Percentiles rank a stretch among this genome's conserved stretches.
phyloP scores from a whole-genome alignment of 2,113 vertebrate species.

The Podocnemis expansa region DNA sequence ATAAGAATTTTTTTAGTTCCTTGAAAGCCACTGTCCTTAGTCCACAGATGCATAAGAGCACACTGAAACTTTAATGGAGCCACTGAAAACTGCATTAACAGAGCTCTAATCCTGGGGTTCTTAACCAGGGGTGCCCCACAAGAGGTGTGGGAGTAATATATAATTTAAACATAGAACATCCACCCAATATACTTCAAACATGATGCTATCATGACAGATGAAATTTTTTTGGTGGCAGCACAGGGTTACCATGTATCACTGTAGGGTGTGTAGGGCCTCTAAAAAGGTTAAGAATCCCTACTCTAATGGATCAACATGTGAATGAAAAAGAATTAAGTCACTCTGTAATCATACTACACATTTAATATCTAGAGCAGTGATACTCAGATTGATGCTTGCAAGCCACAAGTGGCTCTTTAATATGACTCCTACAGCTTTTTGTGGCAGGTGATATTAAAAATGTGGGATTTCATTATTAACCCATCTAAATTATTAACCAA shows the following conservation, averaged over 20 bases:
- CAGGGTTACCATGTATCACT: no score
- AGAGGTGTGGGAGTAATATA: no score
- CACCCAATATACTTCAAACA: no score
- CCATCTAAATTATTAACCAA: not conserved
- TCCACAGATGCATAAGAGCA: not conserved
- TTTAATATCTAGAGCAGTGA: not conserved
- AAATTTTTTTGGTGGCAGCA: no score
- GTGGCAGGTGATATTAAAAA: not conserved
- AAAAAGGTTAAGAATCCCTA: no score
- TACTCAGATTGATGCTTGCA: not conserved
- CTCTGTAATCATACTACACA: not conserved
- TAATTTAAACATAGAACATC: no score
- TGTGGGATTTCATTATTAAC: not conserved
- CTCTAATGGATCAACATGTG: not conserved
- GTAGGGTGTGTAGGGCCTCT: no score
- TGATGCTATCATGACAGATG: no score
- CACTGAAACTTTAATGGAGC: slow-evolving; percentile 12
- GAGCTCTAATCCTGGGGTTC: no score
- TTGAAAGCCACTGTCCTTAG: not conserved
- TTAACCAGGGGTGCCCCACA: no score
- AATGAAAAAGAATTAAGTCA: not conserved
- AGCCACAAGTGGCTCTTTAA: no score
- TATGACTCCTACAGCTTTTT: not conserved
- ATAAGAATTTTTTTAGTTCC: not conserved
- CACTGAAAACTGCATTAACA: slow-evolving; percentile 40